Percentiles rank a stretch among this genome's conserved stretches.
Evolutionary conservation across 2,797 vertebrate genomes (phyloP).

Genomic region (Smutsia temminckii): DNA sequence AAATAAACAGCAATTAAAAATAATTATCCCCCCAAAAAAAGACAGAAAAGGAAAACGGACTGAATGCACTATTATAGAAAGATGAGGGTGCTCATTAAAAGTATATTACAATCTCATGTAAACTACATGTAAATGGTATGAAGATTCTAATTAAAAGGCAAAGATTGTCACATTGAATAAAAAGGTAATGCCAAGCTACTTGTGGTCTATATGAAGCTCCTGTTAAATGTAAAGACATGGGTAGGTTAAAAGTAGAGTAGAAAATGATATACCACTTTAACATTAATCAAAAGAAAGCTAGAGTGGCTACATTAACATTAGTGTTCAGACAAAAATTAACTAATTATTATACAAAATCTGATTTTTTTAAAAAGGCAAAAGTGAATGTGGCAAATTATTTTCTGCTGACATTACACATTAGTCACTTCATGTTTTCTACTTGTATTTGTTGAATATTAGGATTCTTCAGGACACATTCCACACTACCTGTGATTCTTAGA

Average conservation of each 20-base stretch:
- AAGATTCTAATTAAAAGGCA: neutral
- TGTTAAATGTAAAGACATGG: neutral
- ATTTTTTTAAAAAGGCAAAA: neutral
- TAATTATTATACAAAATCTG: neutral
- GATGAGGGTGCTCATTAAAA: neutral
- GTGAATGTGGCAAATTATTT: neutral
- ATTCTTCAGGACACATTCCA: neutral
- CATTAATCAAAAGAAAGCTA: neutral
- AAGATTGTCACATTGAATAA: neutral
- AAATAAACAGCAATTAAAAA: conserved; percentile 37
- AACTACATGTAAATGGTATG: neutral
- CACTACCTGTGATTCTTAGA: neutral
- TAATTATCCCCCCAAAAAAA: neutral
- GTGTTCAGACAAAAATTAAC: neutral
- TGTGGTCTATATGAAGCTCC: neutral
- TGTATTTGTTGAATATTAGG: neutral
- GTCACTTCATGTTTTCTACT: neutral
- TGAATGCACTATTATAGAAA: neutral
- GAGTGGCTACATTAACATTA: neutral
- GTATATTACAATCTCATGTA: neutral
- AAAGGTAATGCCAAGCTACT: neutral
- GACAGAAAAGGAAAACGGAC: neutral
- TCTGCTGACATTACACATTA: neutral
- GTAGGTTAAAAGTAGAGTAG: neutral
- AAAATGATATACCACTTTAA: neutral